phyloP scores from a whole-genome alignment of 2,113 vertebrate genomes.

The Mesitornis unicolor region DNA sequence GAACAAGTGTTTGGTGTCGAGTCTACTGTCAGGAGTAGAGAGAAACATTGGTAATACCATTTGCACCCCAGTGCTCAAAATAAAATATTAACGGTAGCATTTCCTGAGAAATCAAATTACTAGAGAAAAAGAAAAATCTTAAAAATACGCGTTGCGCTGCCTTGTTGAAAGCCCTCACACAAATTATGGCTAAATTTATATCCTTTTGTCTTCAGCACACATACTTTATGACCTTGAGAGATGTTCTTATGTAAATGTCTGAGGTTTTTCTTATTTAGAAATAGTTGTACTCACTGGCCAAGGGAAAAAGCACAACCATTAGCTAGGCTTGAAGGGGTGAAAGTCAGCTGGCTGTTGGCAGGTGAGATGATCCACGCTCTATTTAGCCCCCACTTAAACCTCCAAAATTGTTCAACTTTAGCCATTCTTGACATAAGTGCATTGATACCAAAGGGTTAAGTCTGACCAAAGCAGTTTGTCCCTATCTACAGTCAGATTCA shows the following conservation, averaged over 20 bases:
- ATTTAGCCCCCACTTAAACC: background rate
- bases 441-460: background rate
- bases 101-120: slow-evolving; percentile 57
- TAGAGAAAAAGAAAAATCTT: background rate
- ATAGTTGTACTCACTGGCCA: background rate
- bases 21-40: background rate
- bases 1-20: background rate
- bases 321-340: background rate
- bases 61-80: slow-evolving; percentile 20
- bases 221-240: slow-evolving; percentile 37
- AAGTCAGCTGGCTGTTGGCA: background rate
- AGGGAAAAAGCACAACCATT: background rate
- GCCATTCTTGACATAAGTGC: background rate
- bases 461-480: background rate
- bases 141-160: background rate
- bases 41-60: slow-evolving; percentile 24
- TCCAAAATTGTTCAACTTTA: background rate
- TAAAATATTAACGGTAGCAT: slow-evolving; percentile 53
- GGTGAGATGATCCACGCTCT: background rate
- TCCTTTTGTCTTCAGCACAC: slow-evolving; percentile 1
- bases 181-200: slow-evolving; percentile 42
- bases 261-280: background rate
- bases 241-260: background rate
- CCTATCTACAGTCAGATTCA: background rate
- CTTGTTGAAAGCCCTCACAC: slow-evolving; percentile 18